These are phyloP conservation scores for Sparus aurata DNA, from an alignment of 2,797 vertebrate genomes.

Conservation along the genomic window DNA sequence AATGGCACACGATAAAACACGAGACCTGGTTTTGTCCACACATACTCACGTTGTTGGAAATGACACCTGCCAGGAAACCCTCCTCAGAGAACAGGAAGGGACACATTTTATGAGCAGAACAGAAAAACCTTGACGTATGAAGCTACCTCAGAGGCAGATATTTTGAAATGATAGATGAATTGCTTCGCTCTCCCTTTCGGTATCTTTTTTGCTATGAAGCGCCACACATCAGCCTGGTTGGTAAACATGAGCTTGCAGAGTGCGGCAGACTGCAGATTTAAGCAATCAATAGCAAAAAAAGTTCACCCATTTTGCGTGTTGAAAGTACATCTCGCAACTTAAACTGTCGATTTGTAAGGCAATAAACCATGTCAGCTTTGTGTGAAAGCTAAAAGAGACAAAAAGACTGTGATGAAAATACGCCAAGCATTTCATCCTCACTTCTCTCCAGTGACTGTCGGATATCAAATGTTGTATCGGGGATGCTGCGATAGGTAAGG, in stretches of 20 bases:
- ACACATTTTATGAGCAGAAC: slow-evolving; percentile 32
- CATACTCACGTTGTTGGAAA: slow-evolving; percentile 24
- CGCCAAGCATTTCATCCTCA: not conserved
- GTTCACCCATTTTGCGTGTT: not conserved
- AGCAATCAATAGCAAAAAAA: slow-evolving; percentile 29
- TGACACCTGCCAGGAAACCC: slow-evolving; percentile 24
- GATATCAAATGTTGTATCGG: slow-evolving; percentile 7
- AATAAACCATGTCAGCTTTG: not conserved
- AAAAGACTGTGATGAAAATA: slow-evolving; percentile 18
- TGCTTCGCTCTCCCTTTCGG: slow-evolving; percentile 18
- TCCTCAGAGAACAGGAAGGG: slow-evolving; percentile 34
- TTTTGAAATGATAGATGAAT: slow-evolving; percentile 29
- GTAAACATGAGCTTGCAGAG: slow-evolving; percentile 27
- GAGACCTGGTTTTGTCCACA: not conserved
- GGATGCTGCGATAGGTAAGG: slow-evolving; percentile 11
- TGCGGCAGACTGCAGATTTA: slow-evolving; percentile 4
- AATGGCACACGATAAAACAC: slow-evolving; percentile 23
- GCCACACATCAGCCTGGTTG: slow-evolving; percentile 8
- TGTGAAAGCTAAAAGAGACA: slow-evolving; percentile 10
- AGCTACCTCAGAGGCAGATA: slow-evolving; percentile 30
- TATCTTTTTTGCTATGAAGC: slow-evolving; percentile 25
- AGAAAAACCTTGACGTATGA: slow-evolving; percentile 6
- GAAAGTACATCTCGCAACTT: slow-evolving; percentile 17
- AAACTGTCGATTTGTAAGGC: not conserved
- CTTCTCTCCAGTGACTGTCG: not conserved